Percentiles rank a stretch among this genome's conserved stretches.
Evolutionary conservation across 2,888 invertebrate species (phyloP).

Genomic region (Aleiodes testaceus): DNA sequence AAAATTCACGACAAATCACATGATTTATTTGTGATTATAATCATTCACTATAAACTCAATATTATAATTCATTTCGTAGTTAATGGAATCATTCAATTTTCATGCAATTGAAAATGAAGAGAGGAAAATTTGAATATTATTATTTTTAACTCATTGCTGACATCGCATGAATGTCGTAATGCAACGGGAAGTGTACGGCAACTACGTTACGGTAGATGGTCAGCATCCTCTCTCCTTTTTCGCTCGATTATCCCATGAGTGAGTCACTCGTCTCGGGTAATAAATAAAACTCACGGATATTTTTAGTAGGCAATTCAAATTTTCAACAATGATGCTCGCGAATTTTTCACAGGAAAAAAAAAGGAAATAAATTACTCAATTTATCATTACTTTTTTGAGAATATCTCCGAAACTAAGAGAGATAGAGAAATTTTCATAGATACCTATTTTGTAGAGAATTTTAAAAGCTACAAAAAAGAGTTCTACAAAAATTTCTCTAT

Average conservation of each 20-base stretch:
- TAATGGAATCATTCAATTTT: too few species aligned
- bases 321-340: neutral
- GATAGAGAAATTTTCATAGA: too few species aligned
- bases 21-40: neutral
- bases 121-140: neutral
- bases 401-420: too few species aligned
- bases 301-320: neutral
- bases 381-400: too few species aligned
- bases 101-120: neutral
- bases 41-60: neutral
- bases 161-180: slow-evolving; percentile 34
- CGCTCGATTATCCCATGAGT: slow-evolving; percentile 18
- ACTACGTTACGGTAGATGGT: slow-evolving; percentile 15
- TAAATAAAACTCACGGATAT: slow-evolving; percentile 7
- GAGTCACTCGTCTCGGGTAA: slow-evolving; percentile 10
- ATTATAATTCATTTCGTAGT: neutral
- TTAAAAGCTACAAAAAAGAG: too few species aligned
- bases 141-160: slow-evolving; percentile 20
- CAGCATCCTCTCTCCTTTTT: slow-evolving; percentile 19
- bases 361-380: too few species aligned
- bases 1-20: neutral
- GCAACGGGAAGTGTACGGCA: slow-evolving; percentile 25
- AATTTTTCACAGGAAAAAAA: too few species aligned
- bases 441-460: too few species aligned
- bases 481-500: too few species aligned